A percentile compares a stretch with the other conserved stretches of the same genome.
These are phyloP conservation scores for Momotus momota DNA, from an alignment of 2,797 vertebrate genomes.

Conservation along the genomic window DNA sequence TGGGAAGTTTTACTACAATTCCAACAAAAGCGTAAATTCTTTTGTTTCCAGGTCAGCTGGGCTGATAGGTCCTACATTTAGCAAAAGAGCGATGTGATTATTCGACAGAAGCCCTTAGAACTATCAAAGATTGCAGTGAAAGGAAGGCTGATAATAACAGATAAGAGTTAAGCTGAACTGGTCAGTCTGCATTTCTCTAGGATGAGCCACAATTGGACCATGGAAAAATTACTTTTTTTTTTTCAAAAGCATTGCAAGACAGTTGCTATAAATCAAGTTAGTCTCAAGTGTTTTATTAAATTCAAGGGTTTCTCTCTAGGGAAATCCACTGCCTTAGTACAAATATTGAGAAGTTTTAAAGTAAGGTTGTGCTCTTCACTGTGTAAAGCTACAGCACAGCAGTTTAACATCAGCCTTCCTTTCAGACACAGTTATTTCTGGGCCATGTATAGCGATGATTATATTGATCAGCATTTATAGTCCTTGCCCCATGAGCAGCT, in stretches of 20 bases:
- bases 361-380: background rate
- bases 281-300: slow-evolving; percentile 20
- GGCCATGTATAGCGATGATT: background rate
- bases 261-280: slow-evolving; percentile 1
- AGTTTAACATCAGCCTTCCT: background rate
- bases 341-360: background rate
- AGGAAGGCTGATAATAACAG: background rate
- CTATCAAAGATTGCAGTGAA: background rate
- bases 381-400: background rate
- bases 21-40: background rate
- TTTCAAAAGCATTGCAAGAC: background rate
- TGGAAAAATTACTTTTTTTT: background rate
- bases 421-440: accelerated
- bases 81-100: background rate
- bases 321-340: background rate
- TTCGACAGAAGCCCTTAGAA: background rate
- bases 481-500: background rate
- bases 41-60: background rate
- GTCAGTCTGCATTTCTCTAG: background rate
- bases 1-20: background rate
- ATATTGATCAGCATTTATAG: background rate
- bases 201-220: background rate
- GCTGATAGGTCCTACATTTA: background rate
- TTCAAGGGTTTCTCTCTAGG: background rate
- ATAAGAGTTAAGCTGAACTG: background rate